These are phyloP conservation scores for Myopa tessellatipennis DNA, from an alignment of 2,888 invertebrate genomes.

Conservation along the genomic window DNA sequence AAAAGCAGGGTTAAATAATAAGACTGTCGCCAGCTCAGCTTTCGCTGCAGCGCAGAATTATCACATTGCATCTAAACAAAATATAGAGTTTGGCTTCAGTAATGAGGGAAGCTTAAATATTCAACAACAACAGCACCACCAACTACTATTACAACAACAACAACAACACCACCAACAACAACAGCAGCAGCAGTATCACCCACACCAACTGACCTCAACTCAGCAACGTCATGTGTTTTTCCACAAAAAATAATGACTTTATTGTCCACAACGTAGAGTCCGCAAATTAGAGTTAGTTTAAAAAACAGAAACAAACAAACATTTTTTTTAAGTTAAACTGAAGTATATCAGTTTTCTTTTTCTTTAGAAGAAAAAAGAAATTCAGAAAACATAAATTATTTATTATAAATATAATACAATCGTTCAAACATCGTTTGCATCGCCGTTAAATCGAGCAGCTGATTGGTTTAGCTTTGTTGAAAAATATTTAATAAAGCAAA, in stretches of 20 bases:
- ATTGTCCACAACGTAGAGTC: not conserved
- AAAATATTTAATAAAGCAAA: too few species aligned
- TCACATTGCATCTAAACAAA: conserved; percentile 24
- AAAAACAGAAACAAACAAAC: too few species aligned
- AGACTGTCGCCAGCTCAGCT: conserved; percentile 12
- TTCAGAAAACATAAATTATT: too few species aligned
- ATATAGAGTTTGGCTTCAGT: conserved; percentile 24
- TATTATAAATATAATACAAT: too few species aligned
- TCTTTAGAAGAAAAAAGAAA: too few species aligned
- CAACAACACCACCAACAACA: conserved; percentile 24
- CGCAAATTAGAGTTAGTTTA: not conserved
- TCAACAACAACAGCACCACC: conserved; percentile 30
- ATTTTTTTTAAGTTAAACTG: too few species aligned
- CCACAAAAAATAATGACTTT: conserved; percentile 26
- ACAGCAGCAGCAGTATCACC: conserved; percentile 19
- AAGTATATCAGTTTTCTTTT: too few species aligned
- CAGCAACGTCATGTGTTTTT: conserved; percentile 18
- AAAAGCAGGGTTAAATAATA: conserved; percentile 22
- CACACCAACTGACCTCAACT: conserved; percentile 17
- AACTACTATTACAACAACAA: conserved; percentile 30
- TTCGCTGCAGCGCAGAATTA: conserved; percentile 29
- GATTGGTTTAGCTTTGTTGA: too few species aligned
- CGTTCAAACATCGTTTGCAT: too few species aligned
- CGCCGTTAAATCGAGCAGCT: too few species aligned
- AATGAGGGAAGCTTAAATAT: conserved; percentile 30